Evolutionary conservation across 2,113 vertebrate species (phyloP).

Genomic region (Orientallactaga bullata): DNA sequence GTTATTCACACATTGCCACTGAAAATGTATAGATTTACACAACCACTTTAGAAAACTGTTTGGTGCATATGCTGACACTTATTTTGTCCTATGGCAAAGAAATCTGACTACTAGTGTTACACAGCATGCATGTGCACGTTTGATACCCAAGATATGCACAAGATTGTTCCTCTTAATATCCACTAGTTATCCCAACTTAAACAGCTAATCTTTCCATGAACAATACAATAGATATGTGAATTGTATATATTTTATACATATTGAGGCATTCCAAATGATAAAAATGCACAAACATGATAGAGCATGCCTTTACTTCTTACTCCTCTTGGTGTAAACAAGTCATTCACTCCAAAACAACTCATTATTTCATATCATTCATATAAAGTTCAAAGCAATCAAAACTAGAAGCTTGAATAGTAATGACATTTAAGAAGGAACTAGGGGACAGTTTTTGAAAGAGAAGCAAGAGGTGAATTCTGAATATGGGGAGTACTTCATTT

Average conservation of each 20-base stretch:
- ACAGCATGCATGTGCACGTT: background rate
- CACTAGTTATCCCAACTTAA: background rate
- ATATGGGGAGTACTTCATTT: no score
- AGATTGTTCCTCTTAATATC: background rate
- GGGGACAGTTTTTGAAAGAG: no score
- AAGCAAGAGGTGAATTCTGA: no score
- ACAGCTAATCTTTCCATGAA: background rate
- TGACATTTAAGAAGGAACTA: no score
- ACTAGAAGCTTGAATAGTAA: no score
- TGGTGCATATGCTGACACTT: background rate
- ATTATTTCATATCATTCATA: background rate
- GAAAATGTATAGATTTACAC: background rate
- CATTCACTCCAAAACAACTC: background rate
- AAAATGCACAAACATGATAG: background rate
- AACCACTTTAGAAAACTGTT: background rate
- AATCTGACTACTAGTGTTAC: background rate
- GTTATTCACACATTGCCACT: background rate
- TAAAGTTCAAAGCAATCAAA: no score
- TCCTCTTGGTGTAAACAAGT: background rate
- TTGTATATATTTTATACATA: background rate
- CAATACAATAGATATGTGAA: background rate
- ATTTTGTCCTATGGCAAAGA: background rate
- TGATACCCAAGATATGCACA: background rate
- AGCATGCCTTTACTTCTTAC: background rate
- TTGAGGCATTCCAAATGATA: background rate